Base-by-base conservation (phyloP, 2,797 vertebrate genomes). In the Takifugu rubripes region DNA sequence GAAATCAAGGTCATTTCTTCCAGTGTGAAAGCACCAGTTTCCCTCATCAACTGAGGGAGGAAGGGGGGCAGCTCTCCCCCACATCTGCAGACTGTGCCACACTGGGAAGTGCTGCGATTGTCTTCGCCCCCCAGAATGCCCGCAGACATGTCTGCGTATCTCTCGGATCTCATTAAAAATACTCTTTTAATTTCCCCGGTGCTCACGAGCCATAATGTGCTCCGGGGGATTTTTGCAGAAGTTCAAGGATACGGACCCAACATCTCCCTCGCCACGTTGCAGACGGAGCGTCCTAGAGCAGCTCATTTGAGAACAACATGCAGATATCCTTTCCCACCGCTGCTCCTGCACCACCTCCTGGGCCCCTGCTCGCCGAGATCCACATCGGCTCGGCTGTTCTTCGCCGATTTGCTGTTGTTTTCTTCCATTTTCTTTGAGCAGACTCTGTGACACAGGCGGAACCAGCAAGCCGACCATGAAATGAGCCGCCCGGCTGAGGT, bases 101-200 rank as follows among this genome's bases (percentile, higher is more conserved):
- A 61, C 54, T 51, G 68, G 62, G 63, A 84, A 63, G 61, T 58
- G 59, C 53, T 59, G 65, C 81, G 84, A 86, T 79, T 78, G 72
- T 81, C 59, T 48, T 67, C 14, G n/a, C 61, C 47, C 57, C 65
- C 83, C 68, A 67, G 44, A 83, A 49, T 27, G 72, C 86, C 79
- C 83, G 61, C 57, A 78, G 83, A 82, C 68, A 87, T 51, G 78
- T 80, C 79, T 84, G 61, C 62, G 64, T 60, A 66, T 49, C 58
- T 56, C 76, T 74, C 65, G 71, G 79, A 86, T 83, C 75, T 81
- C 82, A 87, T 87, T 86, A 84, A 81, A 81, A 81, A 69, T 52
- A 52, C 68, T 64, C 56, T 66, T 61, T 74, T 85, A 79, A 85
- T 85, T 82, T 77, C 73, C 77, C 72, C 48, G 57, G 74, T 79